A percentile compares a stretch with the other conserved stretches of the same genome.
phyloP scores from a whole-genome alignment of 2,797 vertebrate genomes.

The Phrynocephalus vlangalii region DNA sequence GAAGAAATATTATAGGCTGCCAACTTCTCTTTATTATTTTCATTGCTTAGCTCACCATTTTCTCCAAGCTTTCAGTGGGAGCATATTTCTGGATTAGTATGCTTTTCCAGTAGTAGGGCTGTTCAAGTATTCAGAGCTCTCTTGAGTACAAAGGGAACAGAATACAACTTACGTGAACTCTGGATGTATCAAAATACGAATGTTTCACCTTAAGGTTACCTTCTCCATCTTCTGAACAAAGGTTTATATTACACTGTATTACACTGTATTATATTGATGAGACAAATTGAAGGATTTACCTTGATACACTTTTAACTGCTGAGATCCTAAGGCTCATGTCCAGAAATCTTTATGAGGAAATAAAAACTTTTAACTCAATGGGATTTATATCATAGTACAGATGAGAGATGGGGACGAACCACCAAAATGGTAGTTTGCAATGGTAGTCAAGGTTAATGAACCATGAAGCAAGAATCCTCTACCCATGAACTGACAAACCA shows the following conservation, averaged over 20 bases:
- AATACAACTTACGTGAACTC: constrained; percentile 35
- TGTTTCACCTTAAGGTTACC: constrained; percentile 9
- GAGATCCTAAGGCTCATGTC: neutral
- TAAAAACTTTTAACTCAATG: neutral
- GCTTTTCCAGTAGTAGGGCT: neutral
- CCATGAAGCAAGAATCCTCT: too few species aligned
- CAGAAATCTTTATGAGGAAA: neutral
- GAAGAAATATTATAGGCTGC: constrained; percentile 45
- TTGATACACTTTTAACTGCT: neutral
- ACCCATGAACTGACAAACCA: too few species aligned
- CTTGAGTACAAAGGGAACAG: neutral
- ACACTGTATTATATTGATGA: neutral
- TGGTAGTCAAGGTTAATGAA: too few species aligned
- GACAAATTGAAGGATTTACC: neutral
- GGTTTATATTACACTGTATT: neutral
- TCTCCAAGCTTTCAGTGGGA: constrained; percentile 52
- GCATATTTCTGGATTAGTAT: constrained; percentile 50
- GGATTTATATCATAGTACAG: neutral
- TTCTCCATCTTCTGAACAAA: neutral
- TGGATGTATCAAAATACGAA: constrained; percentile 43
- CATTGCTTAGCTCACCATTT: constrained; percentile 35
- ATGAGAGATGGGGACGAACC: neutral
- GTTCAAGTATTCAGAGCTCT: constrained; percentile 25
- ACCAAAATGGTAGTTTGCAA: too few species aligned
- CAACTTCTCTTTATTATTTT: constrained; percentile 57